Evolutionary conservation across 2,888 invertebrate species (phyloP), one percentile per base, ranked within the genome.

Genomic region (Mythimna impura): DNA sequence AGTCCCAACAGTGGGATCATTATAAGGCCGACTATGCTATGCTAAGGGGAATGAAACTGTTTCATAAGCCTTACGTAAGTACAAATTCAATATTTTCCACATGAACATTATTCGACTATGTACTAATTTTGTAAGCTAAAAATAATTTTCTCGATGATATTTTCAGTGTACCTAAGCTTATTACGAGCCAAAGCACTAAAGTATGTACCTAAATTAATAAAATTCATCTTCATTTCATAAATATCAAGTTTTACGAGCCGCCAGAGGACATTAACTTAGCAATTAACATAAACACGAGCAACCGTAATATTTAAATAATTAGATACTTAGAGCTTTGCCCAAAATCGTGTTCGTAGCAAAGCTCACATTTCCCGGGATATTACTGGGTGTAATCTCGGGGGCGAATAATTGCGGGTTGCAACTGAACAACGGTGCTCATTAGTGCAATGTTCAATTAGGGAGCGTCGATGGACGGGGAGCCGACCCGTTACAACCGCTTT

Each of bases 361-460:
- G 90, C 90, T 93, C 90, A 88, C 88, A 91, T 93, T 93, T 91
- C 91, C 91, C 87, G 91, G 87, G 90, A 91, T 91, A 91, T 93
- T 93, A 93, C 90, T 91, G 91, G 84, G 79, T 77, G 90, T 92
- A 94, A 95, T 94, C 94, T 93, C 90, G 90, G 90, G 91, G 89
- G 91, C 94, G 93, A 91, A 93, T 94, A 94, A 95, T 94, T 94
- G 94, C 91, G 91, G 92, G 91, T 92, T 95, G 94, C 93, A 95
- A 89, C 92, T 89, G 93, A 94, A 95, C 94, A 94, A 93, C 94
- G 93, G 88, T 90, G 91, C 95, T 96, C 96, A 95, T 96, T 96
- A 95, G 95, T 94, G 94, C 95, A 94, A 91, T 93, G 95, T 94
- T 95, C 95, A 95, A 95, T 95, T 95, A 95, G 93, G 92, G 93